A percentile compares a stretch with the other conserved stretches of the same genome.
Evolutionary conservation across 2,797 vertebrate species (phyloP).

Genomic region (Enteromius paludinosus): DNA sequence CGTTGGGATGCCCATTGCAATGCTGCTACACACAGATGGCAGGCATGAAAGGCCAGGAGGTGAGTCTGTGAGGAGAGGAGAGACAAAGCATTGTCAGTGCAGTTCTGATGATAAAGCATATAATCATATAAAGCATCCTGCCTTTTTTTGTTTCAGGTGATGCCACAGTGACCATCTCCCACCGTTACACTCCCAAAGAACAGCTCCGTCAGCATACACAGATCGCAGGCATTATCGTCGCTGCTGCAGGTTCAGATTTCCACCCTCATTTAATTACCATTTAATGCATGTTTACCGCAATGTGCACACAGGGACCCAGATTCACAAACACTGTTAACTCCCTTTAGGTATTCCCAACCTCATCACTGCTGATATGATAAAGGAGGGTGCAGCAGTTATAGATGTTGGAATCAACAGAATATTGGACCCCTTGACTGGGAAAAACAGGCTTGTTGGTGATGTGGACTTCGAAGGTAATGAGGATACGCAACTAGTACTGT

Average conservation of each 20-base stretch:
- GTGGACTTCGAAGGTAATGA: slow-evolving; percentile 94
- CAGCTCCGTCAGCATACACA: slow-evolving; percentile 90
- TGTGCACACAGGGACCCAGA: neutral
- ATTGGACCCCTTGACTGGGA: slow-evolving; percentile 87
- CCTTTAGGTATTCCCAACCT: slow-evolving; percentile 92
- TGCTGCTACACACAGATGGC: slow-evolving; percentile 95
- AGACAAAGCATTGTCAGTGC: no score
- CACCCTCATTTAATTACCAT: neutral
- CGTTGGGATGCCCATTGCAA: slow-evolving; percentile 97
- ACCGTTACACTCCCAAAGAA: slow-evolving; percentile 95
- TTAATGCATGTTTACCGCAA: neutral
- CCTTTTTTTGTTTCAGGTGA: slow-evolving; percentile 80
- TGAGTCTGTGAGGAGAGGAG: slow-evolving; percentile 59
- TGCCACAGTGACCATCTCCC: slow-evolving; percentile 95
- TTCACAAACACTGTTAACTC: neutral
- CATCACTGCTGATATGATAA: slow-evolving; percentile 97
- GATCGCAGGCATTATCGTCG: slow-evolving; percentile 92
- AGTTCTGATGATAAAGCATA: neutral
- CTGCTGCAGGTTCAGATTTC: slow-evolving; percentile 85
- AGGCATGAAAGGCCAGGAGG: slow-evolving; percentile 92
- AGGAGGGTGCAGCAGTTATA: slow-evolving; percentile 92
- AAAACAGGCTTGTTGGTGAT: slow-evolving; percentile 89
- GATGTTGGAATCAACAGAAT: slow-evolving; percentile 94
- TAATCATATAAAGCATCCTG: neutral
- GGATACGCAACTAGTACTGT: neutral